phyloP scores from a whole-genome alignment of 2,888 invertebrate species.

The Drosophila niveifrons region DNA sequence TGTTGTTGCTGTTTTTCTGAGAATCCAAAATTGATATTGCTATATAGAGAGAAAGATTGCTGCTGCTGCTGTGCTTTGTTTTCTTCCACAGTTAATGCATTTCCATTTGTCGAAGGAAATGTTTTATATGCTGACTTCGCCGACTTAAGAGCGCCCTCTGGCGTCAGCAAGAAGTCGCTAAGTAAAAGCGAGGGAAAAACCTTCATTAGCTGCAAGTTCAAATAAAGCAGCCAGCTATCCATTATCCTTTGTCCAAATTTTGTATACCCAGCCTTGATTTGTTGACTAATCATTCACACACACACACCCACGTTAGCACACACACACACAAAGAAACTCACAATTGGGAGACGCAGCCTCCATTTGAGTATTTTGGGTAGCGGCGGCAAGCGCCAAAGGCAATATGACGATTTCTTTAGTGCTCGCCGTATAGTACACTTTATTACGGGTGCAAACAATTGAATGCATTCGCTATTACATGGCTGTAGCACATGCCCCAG shows the following conservation, averaged over 20 bases:
- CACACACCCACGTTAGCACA: constrained; percentile 1
- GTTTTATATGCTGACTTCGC: background rate
- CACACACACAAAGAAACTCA: background rate
- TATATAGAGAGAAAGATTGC: constrained; percentile 11
- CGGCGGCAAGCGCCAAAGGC: constrained; percentile 9
- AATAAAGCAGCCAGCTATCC: constrained; percentile 18
- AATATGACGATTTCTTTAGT: constrained; percentile 13
- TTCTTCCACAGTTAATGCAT: constrained; percentile 16
- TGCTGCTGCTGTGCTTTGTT: constrained; percentile 11
- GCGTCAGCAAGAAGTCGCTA: constrained; percentile 1
- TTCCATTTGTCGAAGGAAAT: constrained; percentile 8
- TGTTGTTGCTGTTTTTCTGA: constrained; percentile 16
- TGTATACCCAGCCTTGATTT: constrained; percentile 21
- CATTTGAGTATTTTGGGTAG: constrained; percentile 9
- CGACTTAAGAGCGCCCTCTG: constrained; percentile 21
- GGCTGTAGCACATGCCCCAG: constrained; percentile 40
- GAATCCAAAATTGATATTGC: constrained; percentile 11
- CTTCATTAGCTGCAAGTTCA: constrained; percentile 20
- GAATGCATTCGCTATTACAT: constrained; percentile 35
- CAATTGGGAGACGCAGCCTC: background rate
- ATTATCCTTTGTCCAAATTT: constrained; percentile 29
- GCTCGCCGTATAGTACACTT: constrained; percentile 12
- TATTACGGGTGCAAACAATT: constrained; percentile 30
- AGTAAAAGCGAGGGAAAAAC: constrained; percentile 9
- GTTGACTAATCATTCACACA: constrained; percentile 24